phyloP scores from a whole-genome alignment of 2,113 vertebrate species.

The Chrysemys picta region DNA sequence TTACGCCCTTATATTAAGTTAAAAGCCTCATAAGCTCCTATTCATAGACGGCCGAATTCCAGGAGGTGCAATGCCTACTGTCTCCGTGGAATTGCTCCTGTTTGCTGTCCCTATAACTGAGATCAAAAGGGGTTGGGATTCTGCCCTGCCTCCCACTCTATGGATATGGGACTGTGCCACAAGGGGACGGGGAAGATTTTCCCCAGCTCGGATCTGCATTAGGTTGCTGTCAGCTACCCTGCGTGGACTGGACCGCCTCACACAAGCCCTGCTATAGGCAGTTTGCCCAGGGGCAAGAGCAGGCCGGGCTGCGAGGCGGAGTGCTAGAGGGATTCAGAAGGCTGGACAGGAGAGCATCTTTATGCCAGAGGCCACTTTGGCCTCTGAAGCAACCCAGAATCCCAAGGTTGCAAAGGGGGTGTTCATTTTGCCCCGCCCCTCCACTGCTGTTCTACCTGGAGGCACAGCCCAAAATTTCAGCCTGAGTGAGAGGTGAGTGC shows the following conservation, averaged over 20 bases:
- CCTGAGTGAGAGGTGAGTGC: background rate
- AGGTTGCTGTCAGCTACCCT: background rate
- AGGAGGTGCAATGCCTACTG: background rate
- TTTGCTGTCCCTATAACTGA: background rate
- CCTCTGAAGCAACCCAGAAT: background rate
- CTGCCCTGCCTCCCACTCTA: background rate
- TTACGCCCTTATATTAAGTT: background rate
- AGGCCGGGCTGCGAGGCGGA: background rate
- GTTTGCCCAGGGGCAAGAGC: background rate
- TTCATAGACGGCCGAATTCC: background rate
- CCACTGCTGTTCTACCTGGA: background rate
- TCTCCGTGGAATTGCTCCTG: background rate
- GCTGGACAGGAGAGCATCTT: background rate
- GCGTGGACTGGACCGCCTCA: background rate
- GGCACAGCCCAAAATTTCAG: background rate
- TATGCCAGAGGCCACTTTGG: background rate
- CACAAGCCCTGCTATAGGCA: background rate
- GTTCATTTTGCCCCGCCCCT: background rate
- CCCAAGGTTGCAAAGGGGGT: background rate
- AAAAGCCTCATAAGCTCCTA: background rate
- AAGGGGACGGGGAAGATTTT: background rate
- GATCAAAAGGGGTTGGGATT: background rate
- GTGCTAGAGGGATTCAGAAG: background rate
- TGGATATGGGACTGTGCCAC: background rate
- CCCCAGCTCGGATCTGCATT: background rate